These are phyloP conservation scores for Tiliacea citrago DNA, from an alignment of 2,888 invertebrate genomes.

Conservation along the genomic window DNA sequence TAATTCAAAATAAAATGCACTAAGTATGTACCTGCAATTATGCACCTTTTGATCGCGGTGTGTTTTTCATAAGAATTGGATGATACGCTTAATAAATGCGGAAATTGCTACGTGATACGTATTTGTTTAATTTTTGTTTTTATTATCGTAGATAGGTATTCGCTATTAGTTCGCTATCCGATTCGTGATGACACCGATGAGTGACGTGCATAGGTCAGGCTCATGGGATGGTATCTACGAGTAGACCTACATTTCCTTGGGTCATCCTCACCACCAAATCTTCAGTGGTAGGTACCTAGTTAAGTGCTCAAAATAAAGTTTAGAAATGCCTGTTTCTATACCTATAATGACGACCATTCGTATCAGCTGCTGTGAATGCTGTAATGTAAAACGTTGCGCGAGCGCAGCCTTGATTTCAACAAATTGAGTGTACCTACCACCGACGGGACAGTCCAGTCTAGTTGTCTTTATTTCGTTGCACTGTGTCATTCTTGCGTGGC, in stretches of 20 bases:
- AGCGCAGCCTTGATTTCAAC: neutral
- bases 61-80: neutral
- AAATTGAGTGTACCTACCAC: neutral
- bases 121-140: conserved; percentile 16
- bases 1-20: neutral
- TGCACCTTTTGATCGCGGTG: neutral
- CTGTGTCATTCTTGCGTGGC: too few species aligned
- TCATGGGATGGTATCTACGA: conserved; percentile 3
- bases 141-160: neutral
- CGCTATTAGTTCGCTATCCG: neutral
- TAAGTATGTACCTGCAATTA: too few species aligned
- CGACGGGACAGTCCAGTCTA: neutral
- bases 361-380: neutral
- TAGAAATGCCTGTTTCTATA: neutral
- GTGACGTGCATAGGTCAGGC: conserved; percentile 9
- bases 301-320: neutral
- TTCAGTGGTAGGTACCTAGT: neutral
- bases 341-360: neutral
- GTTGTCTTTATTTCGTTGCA: too few species aligned
- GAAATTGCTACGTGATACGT: conserved; percentile 21
- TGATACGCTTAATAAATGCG: neutral
- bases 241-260: conserved; percentile 4
- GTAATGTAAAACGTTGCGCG: neutral
- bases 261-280: neutral
- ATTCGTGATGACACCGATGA: conserved; percentile 3